Base-by-base conservation (phyloP, 1,140 invertebrate genomes). In the Halesus radiatus region DNA sequence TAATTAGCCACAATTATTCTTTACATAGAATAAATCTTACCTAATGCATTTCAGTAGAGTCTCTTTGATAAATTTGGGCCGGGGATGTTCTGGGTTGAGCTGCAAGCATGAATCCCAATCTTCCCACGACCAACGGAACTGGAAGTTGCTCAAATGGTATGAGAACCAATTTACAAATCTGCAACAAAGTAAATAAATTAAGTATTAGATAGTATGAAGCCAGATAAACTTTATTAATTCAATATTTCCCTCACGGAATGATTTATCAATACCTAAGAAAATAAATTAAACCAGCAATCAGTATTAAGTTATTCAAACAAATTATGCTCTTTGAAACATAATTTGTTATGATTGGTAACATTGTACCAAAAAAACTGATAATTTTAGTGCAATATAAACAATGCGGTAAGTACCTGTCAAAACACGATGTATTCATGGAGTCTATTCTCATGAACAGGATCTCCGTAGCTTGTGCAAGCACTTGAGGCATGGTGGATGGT, bases 101-200 rank as follows among this genome's bases (percentile, higher is more conserved):
- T 94, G 92, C 26, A 97, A 89, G 85, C 95, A 96, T 58, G 92
- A 93, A 85, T 95, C 94, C 96, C 97, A 98, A 85, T 98, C 97
- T 84, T 98, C 96, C 99, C 99, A 99, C 2, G 96, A 97, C 98
- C 98, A 99, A 72, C 97, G 93, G 85, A 98, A 99, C 88, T 99
- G 98, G 86, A 99, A 99, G 89, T 99, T 99, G 86, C 98, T 99
- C 87, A 99, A 91, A 90, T 99, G 98, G 86, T 99, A 99, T 0
- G 97, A 93, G 90, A 99, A 99, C 98, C 98, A 99, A 86, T 94
- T 95, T 3, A 97, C 95, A 88, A 99, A 98, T 84, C 89, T 90
- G 84, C 23, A 87, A 87, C n/a, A 81, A 68, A 62, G 76, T 74
- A 45, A 29, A 8, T 4, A 37, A 37, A 37, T 4, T 37, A 29